These are phyloP conservation scores for Pangasius macronema DNA, from an alignment of 2,797 vertebrate species.

Conservation along the genomic window DNA sequence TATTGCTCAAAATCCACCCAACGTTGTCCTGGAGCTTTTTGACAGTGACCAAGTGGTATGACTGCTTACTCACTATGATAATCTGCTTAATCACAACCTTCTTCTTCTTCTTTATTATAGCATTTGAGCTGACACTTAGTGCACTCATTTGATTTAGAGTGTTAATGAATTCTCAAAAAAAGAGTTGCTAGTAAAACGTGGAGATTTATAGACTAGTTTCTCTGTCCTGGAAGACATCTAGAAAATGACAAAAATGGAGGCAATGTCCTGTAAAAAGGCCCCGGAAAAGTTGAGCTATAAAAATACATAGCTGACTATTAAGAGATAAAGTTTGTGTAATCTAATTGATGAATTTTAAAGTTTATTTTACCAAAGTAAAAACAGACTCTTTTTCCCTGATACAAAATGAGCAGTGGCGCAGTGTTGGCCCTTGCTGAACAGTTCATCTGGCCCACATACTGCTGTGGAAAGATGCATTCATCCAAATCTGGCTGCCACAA, in stretches of 20 bases:
- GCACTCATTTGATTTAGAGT: not conserved
- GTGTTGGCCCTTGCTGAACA: not conserved
- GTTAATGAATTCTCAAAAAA: not conserved
- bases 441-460: not conserved
- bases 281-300: not conserved
- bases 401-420: not conserved
- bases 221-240: not conserved
- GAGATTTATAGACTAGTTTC: not conserved
- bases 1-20: constrained; percentile 81
- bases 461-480: not conserved
- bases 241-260: not conserved
- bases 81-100: constrained; percentile 14
- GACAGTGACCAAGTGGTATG: constrained; percentile 94
- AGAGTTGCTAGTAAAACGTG: too few relatives aligned
- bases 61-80: not conserved
- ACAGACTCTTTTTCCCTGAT: not conserved
- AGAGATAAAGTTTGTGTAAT: not conserved
- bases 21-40: constrained; percentile 88
- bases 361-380: not conserved
- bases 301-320: not conserved
- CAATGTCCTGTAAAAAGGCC: not conserved
- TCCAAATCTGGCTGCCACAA: constrained; percentile 8
- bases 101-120: not conserved
- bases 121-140: not conserved
- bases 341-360: not conserved